Base-by-base conservation (phyloP, 2,888 invertebrate genomes). In the Acanthococcus lagerstroemiae region DNA sequence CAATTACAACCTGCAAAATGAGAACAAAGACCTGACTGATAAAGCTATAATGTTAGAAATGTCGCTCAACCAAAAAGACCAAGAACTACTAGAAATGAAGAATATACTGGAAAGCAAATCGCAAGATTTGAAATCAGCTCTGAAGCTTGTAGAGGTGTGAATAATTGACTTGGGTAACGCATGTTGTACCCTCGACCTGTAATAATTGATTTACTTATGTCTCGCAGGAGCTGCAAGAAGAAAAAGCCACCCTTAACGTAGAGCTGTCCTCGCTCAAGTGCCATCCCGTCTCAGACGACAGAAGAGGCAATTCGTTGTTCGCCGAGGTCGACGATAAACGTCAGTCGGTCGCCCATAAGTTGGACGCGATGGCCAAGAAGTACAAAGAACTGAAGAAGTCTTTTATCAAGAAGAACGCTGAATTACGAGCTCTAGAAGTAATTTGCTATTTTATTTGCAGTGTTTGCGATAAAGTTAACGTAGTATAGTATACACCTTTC, bases 321-420 rank as follows among this genome's bases (percentile, higher is more conserved):
- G 71, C 72, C 44, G 73, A 73, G 70, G 72, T 73, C 0, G 73
- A 73, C 48, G 73, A 73, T 48, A 71, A 72, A 25, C 67, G 73
- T 37, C 68, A 71, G 65, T 57, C 68, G 24, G 69, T 71, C 24
- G 69, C 69, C 55, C 48, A 68, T 2, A 69, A 68, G 48, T 65
- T 70, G 12, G 69, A 70, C 65, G 54, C 52, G 0, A 52, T 69
- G 55, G 50, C 67, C 7, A 67, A 65, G 19, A 72, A 71, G 60
- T 71, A 72, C 68, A 66, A 66, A 44, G 60, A 65, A 45, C 56
- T 70, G 48, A 72, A 72, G 63, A 71, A 68, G 61, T 58, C 27
- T 27, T 69, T 69, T 19, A 17, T 66, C 15, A 66, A 66, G 46
- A 66, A 66, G 30, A 66, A 66, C 48, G 56, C 56, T 19, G 66